Evolutionary conservation across 2,797 vertebrate genomes (phyloP).

Genomic region (Choloepus didactylus): DNA sequence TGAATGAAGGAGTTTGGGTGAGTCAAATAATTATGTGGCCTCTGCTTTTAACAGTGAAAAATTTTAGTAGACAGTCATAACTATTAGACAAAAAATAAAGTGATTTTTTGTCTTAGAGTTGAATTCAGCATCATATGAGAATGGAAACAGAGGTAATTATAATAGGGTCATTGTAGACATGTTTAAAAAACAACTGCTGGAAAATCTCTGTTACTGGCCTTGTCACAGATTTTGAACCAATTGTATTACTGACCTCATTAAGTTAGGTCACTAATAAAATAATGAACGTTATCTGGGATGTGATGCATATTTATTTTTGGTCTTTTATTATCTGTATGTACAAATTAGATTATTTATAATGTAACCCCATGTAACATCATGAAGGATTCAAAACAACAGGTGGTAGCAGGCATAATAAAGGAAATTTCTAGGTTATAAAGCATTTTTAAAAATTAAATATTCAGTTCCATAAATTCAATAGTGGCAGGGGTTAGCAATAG

Average conservation of each 20-base stretch:
- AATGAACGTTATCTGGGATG: not conserved
- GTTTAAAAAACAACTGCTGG: not conserved
- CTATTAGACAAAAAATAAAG: conserved; percentile 27
- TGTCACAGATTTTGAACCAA: not conserved
- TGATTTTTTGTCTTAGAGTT: not conserved
- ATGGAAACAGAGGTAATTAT: conserved; percentile 3
- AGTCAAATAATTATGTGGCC: conserved; percentile 28
- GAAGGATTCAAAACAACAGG: not conserved
- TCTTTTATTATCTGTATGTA: not conserved
- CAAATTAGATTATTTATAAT: conserved; percentile 40
- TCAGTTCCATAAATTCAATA: not conserved
- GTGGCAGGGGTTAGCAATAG: not conserved
- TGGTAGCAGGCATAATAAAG: not conserved
- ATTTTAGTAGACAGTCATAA: conserved; percentile 15
- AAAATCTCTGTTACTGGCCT: not conserved
- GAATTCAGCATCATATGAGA: not conserved
- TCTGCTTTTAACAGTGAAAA: conserved; percentile 39
- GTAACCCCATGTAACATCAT: not conserved
- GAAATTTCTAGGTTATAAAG: not conserved
- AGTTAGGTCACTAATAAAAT: conserved; percentile 9
- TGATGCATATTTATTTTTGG: not conserved
- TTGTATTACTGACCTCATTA: conserved; percentile 22
- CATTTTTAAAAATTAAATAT: conserved; percentile 18
- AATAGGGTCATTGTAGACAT: not conserved
- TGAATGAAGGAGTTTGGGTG: conserved; percentile 26